Conservation (phyloP, 2,888 invertebrate species). For the Clostera curtula region DNA sequence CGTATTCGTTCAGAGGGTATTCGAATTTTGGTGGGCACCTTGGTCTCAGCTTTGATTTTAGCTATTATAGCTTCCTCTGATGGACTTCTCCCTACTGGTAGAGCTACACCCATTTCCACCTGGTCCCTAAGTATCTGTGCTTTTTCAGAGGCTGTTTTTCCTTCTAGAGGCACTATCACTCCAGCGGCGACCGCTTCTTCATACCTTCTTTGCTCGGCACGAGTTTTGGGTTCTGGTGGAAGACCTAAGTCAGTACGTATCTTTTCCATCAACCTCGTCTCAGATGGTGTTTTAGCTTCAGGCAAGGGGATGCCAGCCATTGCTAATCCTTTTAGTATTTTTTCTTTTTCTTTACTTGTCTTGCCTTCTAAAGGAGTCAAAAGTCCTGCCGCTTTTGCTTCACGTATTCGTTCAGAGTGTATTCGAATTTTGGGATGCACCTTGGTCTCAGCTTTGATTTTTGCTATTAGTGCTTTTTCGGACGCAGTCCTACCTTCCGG, state of each 20-base stretch:
- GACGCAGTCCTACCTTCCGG: too few species aligned
- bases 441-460: neutral
- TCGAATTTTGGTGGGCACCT: neutral
- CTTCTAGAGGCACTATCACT: conserved; percentile 17
- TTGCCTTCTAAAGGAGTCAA: conserved; percentile 18
- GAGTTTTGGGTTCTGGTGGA: conserved; percentile 23
- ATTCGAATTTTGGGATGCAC: neutral
- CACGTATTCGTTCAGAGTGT: neutral
- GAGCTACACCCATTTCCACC: conserved; percentile 13
- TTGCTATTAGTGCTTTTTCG: neutral
- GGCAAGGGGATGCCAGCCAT: conserved; percentile 27
- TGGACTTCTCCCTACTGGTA: conserved; percentile 11
- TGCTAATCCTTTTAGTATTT: conserved; percentile 19
- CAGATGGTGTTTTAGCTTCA: conserved; percentile 29
- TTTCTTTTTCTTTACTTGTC: conserved; percentile 18
- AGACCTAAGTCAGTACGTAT: conserved; percentile 26
- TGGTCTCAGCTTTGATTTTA: conserved; percentile 3
- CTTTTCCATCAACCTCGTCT: conserved; percentile 25
- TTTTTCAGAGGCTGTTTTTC: conserved; percentile 17
- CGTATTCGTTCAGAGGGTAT: conserved; percentile 5
- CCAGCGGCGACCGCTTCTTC: conserved; percentile 18
- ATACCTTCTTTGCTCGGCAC: conserved; percentile 11
- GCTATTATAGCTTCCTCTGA: conserved; percentile 13
- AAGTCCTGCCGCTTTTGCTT: conserved; percentile 12
- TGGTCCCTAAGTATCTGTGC: conserved; percentile 15